Evolutionary conservation across 2,797 vertebrate species (phyloP).

Genomic region (Amblyraja radiata): DNA sequence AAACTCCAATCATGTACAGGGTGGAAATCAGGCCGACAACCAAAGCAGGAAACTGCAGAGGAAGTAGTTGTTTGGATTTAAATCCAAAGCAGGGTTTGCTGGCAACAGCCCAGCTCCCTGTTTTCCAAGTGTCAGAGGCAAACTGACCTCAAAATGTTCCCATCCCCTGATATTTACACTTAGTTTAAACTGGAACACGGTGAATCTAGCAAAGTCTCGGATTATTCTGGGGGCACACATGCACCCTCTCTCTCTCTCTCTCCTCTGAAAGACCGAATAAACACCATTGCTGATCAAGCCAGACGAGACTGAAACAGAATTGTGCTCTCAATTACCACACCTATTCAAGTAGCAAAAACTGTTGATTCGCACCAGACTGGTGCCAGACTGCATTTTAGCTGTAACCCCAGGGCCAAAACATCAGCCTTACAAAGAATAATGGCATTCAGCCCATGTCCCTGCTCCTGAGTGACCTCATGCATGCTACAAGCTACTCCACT

Average conservation of each 20-base stretch:
- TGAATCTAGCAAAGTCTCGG: background rate
- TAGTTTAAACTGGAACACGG: background rate
- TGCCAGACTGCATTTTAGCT: background rate
- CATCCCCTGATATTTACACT: background rate
- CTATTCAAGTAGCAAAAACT: background rate
- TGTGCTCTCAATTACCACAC: background rate
- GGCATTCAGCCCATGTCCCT: background rate
- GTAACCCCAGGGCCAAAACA: background rate
- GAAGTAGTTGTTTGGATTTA: background rate
- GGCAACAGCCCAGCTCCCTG: background rate
- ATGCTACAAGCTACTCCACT: background rate
- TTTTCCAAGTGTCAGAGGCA: background rate
- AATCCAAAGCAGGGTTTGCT: background rate
- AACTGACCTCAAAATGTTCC: background rate
- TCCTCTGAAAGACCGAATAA: background rate
- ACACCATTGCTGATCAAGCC: background rate
- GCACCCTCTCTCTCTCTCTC: background rate
- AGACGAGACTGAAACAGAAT: background rate
- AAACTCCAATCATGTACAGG: background rate
- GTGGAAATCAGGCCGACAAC: background rate
- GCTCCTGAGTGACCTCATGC: background rate
- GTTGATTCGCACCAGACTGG: background rate
- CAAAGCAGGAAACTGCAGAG: background rate
- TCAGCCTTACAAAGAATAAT: background rate
- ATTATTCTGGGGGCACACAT: background rate